Evolutionary conservation across 2,113 vertebrate genomes (phyloP), one percentile per base, ranked within the genome.

Genomic region (Oncorhynchus gorbuscha): DNA sequence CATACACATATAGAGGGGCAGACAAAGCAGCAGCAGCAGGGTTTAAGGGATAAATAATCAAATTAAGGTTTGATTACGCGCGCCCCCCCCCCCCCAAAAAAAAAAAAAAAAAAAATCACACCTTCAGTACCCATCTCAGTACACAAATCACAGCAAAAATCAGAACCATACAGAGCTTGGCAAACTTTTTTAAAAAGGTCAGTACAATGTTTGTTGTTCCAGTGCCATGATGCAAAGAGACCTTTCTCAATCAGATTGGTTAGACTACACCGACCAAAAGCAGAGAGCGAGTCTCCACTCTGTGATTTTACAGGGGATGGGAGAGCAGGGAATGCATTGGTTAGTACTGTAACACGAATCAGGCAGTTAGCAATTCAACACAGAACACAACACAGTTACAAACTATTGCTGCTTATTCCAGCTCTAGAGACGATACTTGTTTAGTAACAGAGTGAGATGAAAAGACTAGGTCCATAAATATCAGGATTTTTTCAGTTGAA

Each of bases 1-100:
- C 71, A 89, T 74, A 94, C 86, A 91, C 82, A 93, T 90, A 93
- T 91, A 92, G 91, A 85, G 79, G 91, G 87, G 83, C 86, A 74
- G 89, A 91, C 89, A 89, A 89, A 86, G 91, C 91, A 64, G 83
- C 58, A 84, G 85, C 85, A 82, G 85, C 85, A 66, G 79, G 78
- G 75, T 77, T 82, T 64, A 77, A 14, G 78, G 78, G 76, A 74
- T 82, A 64, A 77, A 16, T 78, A 75, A 75, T 61, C 70, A 79
- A 76, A 35, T 35, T 18, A 69, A 69, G 32, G 9, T 32, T 16
- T 75, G 81, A 75, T 77, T 69, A 75, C 24, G n/a, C 59, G n/a
- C 18, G 8, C n/a, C 4, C 59, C 16, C 73, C 24, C 24, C n/a
- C n/a, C n/a, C n/a, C n/a, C n/a, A n/a, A n/a, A n/a, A n/a, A n/a